A percentile compares a stretch with the other conserved stretches of the same genome.
Conservation (phyloP, 2,113 vertebrate species). For the Stigmatopora argus region DNA sequence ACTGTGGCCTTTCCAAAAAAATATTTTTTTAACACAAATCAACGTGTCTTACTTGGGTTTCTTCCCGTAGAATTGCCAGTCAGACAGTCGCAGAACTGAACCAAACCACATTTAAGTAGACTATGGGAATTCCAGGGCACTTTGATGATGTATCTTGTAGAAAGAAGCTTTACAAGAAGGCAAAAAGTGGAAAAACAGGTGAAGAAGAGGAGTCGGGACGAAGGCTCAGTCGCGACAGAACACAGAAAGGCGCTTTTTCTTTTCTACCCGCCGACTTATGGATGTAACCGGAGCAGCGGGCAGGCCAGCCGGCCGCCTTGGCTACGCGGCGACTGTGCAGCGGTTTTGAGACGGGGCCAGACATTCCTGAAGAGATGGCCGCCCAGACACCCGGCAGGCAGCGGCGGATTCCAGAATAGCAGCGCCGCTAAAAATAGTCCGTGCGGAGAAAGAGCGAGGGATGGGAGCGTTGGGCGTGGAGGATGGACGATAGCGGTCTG, state of each 20-base stretch:
- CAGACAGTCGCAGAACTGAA: neutral
- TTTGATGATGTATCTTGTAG: neutral
- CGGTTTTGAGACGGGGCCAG: slow-evolving; percentile 74
- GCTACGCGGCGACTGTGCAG: slow-evolving; percentile 60
- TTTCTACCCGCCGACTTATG: slow-evolving; percentile 19
- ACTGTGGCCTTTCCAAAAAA: too few species aligned
- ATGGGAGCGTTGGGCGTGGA: slow-evolving; percentile 36
- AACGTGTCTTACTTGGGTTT: too few species aligned
- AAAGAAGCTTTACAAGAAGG: neutral
- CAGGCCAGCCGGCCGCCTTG: slow-evolving; percentile 30
- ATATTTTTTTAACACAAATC: too few species aligned
- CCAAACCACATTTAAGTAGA: neutral
- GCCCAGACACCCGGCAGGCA: slow-evolving; percentile 72
- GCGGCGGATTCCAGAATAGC: slow-evolving; percentile 78
- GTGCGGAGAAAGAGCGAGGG: slow-evolving; percentile 58
- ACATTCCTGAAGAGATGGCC: slow-evolving; percentile 73
- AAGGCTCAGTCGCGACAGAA: slow-evolving; percentile 3
- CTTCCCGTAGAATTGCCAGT: neutral
- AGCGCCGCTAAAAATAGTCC: slow-evolving; percentile 76
- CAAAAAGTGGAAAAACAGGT: slow-evolving; percentile 1
- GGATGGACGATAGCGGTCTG: slow-evolving; percentile 56
- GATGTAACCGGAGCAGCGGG: slow-evolving; percentile 65
- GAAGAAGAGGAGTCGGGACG: neutral
- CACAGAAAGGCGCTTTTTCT: slow-evolving; percentile 34
- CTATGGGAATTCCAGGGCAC: neutral